Conservation (phyloP, 2,888 invertebrate species). For the Caprella mutica region DNA sequence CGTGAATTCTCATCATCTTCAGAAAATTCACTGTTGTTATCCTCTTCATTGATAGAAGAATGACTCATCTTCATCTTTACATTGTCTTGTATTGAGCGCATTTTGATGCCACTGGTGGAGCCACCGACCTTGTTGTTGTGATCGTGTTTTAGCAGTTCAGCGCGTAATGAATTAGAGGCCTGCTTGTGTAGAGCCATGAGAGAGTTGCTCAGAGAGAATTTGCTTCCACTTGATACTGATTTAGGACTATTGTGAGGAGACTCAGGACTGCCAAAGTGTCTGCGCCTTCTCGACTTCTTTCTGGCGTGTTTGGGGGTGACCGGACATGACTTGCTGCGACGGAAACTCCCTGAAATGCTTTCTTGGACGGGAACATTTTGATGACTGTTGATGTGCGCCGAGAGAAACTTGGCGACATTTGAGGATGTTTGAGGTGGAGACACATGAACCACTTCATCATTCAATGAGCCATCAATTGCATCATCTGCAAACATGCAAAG, state of each 20-base stretch:
- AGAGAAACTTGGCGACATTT: no score
- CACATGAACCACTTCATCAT: conserved; percentile 19
- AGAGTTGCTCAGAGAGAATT: conserved; percentile 31
- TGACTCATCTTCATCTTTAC: conserved; percentile 10
- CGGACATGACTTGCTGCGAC: conserved; percentile 30
- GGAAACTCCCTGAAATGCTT: conserved; percentile 16
- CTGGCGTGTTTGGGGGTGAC: conserved; percentile 27
- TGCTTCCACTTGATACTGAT: no score
- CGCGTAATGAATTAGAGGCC: conserved; percentile 27
- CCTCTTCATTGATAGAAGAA: conserved; percentile 16
- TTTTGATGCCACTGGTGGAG: conserved; percentile 19
- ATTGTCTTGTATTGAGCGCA: conserved; percentile 23
- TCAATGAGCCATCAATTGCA: conserved; percentile 8
- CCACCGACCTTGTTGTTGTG: no score
- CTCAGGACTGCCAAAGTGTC: neutral
- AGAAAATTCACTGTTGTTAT: conserved; percentile 6
- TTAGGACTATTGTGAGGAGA: conserved; percentile 7
- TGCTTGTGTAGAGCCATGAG: conserved; percentile 31
- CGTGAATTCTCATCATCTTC: no score
- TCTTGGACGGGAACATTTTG: neutral
- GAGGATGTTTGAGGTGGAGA: conserved; percentile 19
- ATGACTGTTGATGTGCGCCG: no score
- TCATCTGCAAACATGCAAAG: conserved; percentile 28
- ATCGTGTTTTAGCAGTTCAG: no score
- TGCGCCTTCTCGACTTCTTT: no score